Evolutionary conservation across 2,888 invertebrate species (phyloP).

Genomic region (Xestia rhomboidea): DNA sequence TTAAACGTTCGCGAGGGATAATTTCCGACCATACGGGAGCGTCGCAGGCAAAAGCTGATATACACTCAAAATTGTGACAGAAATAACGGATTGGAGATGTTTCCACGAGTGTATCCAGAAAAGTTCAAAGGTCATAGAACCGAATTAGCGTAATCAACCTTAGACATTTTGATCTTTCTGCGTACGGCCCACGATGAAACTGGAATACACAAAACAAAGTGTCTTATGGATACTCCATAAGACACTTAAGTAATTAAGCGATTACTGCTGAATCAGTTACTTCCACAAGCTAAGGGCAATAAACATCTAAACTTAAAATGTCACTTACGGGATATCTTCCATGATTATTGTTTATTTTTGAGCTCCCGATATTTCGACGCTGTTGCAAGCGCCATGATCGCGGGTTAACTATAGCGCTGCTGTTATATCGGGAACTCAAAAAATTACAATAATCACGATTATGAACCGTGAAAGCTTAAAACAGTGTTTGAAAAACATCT

Average conservation of each 20-base stretch:
- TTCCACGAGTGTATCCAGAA: background rate
- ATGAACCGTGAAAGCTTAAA: no score
- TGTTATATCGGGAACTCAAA: no score
- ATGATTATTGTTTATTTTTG: no score
- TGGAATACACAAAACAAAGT: no score
- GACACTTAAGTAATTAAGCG: background rate
- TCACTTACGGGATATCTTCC: no score
- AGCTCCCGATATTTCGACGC: no score
- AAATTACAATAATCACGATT: no score
- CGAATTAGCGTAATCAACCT: background rate
- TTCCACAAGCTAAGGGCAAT: constrained; percentile 9
- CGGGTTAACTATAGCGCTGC: no score
- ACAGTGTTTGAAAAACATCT: no score
- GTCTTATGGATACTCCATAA: background rate
- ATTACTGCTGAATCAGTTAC: constrained; percentile 12
- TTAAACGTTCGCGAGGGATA: background rate
- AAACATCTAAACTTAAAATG: no score
- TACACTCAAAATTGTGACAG: background rate
- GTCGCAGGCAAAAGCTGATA: background rate
- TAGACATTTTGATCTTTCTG: background rate
- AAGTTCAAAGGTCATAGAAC: background rate
- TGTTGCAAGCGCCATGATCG: no score
- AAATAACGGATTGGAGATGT: background rate
- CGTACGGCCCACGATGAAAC: background rate
- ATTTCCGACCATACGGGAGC: background rate